Conservation (phyloP, 2,888 invertebrate species). For the Ramazzottius varieornatus region DNA sequence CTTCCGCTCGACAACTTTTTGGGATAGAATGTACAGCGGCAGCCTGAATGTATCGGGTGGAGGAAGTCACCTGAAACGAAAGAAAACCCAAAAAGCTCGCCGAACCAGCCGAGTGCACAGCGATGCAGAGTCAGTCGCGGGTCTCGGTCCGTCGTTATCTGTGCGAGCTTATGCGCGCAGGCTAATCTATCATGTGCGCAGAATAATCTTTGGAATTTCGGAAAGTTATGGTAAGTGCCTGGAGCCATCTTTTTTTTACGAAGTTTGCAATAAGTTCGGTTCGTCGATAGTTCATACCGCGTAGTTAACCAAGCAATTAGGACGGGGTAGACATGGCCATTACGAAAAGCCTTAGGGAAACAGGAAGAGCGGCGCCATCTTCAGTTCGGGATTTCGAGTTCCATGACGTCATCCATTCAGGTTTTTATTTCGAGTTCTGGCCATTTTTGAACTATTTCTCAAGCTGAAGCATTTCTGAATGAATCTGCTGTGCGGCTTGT, state of each 20-base stretch:
- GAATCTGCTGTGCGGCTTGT: too few species aligned
- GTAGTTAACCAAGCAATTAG: background rate
- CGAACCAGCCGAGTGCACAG: background rate
- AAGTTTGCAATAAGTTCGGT: too few species aligned
- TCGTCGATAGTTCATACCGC: background rate
- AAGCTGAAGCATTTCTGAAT: too few species aligned
- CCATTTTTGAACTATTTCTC: too few species aligned
- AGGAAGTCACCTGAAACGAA: background rate
- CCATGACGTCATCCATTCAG: too few species aligned
- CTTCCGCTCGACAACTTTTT: too few species aligned
- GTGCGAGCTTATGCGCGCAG: background rate
- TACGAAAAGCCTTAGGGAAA: too few species aligned
- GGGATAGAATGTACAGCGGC: background rate
- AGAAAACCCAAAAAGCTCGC: background rate
- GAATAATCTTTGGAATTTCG: background rate
- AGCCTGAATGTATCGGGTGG: background rate
- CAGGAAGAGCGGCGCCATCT: too few species aligned
- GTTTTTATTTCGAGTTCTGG: too few species aligned
- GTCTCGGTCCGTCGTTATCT: background rate
- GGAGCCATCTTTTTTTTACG: too few species aligned
- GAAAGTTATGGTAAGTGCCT: background rate
- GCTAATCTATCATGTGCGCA: background rate
- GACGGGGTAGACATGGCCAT: too few species aligned
- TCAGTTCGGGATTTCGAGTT: too few species aligned
- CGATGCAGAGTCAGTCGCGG: background rate